phyloP scores from a whole-genome alignment of 2,888 invertebrate genomes.

The Oithona nana region DNA sequence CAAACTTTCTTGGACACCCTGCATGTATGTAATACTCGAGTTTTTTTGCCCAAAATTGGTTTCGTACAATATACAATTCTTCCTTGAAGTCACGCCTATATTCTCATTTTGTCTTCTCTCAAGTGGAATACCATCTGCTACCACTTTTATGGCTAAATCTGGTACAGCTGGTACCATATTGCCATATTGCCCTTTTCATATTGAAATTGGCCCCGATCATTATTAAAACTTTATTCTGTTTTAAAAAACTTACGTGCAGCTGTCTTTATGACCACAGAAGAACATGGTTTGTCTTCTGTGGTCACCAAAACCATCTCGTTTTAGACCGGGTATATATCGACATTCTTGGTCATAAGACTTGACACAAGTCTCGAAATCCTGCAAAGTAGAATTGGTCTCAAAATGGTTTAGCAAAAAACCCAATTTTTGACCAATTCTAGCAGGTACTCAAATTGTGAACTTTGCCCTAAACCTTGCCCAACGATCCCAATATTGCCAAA shows the following conservation, averaged over 20 bases:
- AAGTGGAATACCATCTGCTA: neutral
- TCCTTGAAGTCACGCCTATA: neutral
- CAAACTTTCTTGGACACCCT: no score
- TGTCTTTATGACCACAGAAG: constrained; percentile 72
- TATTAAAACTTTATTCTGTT: neutral
- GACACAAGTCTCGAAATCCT: constrained; percentile 74
- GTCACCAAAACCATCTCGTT: constrained; percentile 45
- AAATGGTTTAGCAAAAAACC: neutral
- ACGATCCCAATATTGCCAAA: no score
- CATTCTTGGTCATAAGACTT: constrained; percentile 63
- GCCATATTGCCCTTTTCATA: neutral
- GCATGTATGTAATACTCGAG: no score
- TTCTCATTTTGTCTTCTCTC: neutral
- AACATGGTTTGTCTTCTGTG: constrained; percentile 42
- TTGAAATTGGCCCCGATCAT: neutral
- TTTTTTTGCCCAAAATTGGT: no score
- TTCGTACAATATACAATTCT: no score
- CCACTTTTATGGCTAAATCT: neutral
- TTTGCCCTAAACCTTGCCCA: no score
- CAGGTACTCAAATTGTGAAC: no score
- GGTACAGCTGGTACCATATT: neutral
- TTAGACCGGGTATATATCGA: constrained; percentile 59
- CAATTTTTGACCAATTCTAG: neutral
- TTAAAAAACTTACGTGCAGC: constrained; percentile 53
- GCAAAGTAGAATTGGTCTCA: neutral